These are phyloP conservation scores for Chrysemys picta DNA, from an alignment of 2,113 vertebrate species.

Conservation along the genomic window DNA sequence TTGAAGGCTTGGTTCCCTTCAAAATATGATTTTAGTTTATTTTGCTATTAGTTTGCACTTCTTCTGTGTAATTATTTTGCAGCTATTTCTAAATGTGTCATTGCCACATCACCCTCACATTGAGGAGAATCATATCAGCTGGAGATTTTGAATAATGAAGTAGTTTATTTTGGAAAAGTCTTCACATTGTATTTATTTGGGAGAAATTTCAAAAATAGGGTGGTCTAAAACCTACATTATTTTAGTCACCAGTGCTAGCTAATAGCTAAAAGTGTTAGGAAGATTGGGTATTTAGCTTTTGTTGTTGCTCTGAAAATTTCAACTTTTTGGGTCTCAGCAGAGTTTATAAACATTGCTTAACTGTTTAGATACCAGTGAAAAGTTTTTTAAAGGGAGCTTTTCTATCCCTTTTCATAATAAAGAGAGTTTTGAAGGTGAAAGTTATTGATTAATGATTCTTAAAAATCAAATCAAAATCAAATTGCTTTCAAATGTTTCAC, in stretches of 20 bases:
- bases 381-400: not conserved
- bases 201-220: not conserved
- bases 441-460: not conserved
- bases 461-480: too few species aligned
- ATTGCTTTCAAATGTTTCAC: not conserved
- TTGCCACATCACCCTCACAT: not conserved
- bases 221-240: not conserved
- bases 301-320: constrained; percentile 18
- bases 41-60: not conserved
- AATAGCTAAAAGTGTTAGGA: not conserved
- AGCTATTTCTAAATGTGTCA: not conserved
- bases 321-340: not conserved
- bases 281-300: not conserved
- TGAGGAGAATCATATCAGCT: not conserved
- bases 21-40: not conserved
- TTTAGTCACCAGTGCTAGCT: not conserved
- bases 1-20: not conserved
- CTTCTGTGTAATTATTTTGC: not conserved
- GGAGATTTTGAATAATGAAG: not conserved
- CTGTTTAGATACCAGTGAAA: not conserved
- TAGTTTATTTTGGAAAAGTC: not conserved
- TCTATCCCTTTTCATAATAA: not conserved
- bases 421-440: not conserved
- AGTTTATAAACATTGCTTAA: constrained; percentile 17
- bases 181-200: not conserved